Evolutionary conservation across 1,140 invertebrate genomes (phyloP), one percentile per base, ranked within the genome.

Genomic region (Platorchestia sp.): DNA sequence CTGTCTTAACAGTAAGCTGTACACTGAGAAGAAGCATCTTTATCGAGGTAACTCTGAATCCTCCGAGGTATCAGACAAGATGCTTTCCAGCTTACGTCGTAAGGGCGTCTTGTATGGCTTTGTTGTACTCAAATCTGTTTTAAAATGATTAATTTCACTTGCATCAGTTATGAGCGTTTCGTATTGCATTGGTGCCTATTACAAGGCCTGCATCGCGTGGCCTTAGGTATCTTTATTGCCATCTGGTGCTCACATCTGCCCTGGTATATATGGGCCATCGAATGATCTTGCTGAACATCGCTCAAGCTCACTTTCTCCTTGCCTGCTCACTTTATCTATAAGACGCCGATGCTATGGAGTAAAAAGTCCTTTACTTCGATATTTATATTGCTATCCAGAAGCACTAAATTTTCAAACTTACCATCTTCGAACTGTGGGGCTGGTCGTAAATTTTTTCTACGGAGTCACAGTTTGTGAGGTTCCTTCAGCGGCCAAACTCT

Each of bases 371-470:
- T 47, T n/a, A 44, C 43, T 45, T 47, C 47, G 91, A 47, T 44
- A 45, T 93, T n/a, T 45, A n/a, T 93, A 47, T 93, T 93, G 91
- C 91, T 14, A 47, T 47, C 91, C 91, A 93, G 45, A 16, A 40
- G 91, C 44, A 47, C 7, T 45, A 93, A 93, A 47, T 47, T n/a
- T 41, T 95, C 95, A 95, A 75, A 90, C 41, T 93, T 75, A 87
- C 95, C 95, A 59, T 86, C 75, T 45, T 51, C 44, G 44, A 45
- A 95, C 43, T 42, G 43, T 44, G 19, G 36, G n/a, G 43, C 87
- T 41, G 42, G 95, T 45, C 47, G 42, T 89, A 89, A 89, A 89
- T 42, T 89, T 89, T 27, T 89, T 89, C 87, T 6, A 42, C 43
- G 87, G 41, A 43, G 41, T 41, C 87, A 42, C 87, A 44, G 43